phyloP scores from a whole-genome alignment of 2,113 vertebrate species.

The Paradisaea rubra region DNA sequence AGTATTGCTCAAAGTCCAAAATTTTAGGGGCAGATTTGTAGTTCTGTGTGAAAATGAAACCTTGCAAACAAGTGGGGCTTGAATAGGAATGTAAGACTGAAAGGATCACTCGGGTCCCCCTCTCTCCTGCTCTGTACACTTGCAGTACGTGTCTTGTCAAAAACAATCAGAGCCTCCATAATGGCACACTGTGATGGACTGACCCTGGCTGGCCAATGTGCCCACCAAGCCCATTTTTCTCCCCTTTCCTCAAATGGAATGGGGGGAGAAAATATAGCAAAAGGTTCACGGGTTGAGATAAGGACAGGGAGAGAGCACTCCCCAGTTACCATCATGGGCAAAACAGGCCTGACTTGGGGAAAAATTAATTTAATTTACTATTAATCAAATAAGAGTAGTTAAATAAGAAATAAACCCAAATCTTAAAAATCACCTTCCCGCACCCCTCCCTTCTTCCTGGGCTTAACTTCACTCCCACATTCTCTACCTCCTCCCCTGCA shows the following conservation, averaged over 20 bases:
- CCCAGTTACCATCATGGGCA: neutral
- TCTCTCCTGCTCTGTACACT: neutral
- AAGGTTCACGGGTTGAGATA: neutral
- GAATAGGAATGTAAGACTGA: neutral
- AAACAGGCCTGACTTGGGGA: neutral
- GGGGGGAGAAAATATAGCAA: neutral
- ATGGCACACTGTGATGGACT: neutral
- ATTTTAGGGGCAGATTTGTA: neutral
- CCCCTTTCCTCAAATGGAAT: neutral
- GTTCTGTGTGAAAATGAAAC: neutral
- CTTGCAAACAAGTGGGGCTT: neutral
- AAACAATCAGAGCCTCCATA: neutral
- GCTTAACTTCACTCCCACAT: neutral
- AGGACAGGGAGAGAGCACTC: neutral
- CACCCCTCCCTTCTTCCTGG: neutral
- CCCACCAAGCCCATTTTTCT: neutral
- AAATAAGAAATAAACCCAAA: neutral
- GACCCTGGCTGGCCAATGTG: neutral
- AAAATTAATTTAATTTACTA: neutral
- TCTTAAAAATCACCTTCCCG: neutral
- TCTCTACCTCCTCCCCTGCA: neutral
- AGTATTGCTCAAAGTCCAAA: neutral
- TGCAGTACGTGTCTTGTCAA: neutral
- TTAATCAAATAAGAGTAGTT: neutral
- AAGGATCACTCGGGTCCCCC: accelerated